Percentiles rank a stretch among this genome's conserved stretches.
phyloP scores from a whole-genome alignment of 2,113 vertebrate genomes.

The Acanthochromis polyacanthus region DNA sequence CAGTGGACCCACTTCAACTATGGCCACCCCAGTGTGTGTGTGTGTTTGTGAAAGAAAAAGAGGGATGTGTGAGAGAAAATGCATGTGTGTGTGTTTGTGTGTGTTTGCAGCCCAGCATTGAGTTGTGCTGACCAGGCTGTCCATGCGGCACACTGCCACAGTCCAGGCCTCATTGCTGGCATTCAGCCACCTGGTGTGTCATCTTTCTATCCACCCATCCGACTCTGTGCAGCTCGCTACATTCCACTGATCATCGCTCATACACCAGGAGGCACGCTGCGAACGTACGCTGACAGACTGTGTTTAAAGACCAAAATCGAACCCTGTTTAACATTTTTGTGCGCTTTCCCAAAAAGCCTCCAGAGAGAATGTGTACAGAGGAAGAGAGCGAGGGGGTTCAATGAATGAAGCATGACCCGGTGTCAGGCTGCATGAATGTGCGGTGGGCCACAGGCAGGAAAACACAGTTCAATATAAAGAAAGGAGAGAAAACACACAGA shows the following conservation, averaged over 20 bases:
- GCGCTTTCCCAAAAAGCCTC: conserved; percentile 16
- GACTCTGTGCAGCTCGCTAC: conserved; percentile 39
- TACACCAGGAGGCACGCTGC: background rate
- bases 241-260: conserved; percentile 56
- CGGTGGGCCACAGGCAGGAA: conserved; percentile 49
- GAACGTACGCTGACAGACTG: conserved; percentile 3
- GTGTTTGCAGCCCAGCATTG: conserved; percentile 43
- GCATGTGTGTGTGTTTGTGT: conserved; percentile 37
- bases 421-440: conserved; percentile 71
- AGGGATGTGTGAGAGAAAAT: conserved; percentile 23
- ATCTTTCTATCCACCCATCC: conserved; percentile 54
- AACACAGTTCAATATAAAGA: conserved; percentile 33
- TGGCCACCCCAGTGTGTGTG: conserved; percentile 49
- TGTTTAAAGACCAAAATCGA: background rate
- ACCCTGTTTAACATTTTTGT: background rate
- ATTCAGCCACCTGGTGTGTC: conserved; percentile 79
- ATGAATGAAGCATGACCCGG: conserved; percentile 52
- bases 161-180: conserved; percentile 76
- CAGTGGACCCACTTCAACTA: conserved; percentile 71
- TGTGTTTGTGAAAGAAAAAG: conserved; percentile 24
- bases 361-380: background rate
- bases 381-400: background rate
- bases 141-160: conserved; percentile 59
- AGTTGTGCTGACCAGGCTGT: conserved; percentile 83
- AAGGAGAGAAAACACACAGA: conserved; percentile 6